A percentile compares a stretch with the other conserved stretches of the same genome.
phyloP scores from a whole-genome alignment of 2,888 invertebrate species.

The Hemithea aestivaria region DNA sequence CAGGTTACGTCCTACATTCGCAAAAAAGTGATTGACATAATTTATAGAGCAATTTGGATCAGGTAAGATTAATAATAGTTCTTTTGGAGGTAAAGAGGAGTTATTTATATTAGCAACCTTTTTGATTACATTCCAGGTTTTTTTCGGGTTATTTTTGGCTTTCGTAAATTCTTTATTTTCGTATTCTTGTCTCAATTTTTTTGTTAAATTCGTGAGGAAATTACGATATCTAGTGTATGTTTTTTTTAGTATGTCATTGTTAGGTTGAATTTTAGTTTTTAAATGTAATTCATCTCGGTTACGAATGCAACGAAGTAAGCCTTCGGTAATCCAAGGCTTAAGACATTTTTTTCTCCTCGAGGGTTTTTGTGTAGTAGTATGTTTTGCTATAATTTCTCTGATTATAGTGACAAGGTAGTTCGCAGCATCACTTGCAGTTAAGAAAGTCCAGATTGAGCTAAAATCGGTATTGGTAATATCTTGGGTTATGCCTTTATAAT shows the following conservation, averaged over 20 bases:
- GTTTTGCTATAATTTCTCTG: neutral
- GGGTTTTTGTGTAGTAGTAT: neutral
- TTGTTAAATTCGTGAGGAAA: conserved; percentile 24
- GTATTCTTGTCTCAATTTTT: conserved; percentile 19
- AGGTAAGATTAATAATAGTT: conserved; percentile 1
- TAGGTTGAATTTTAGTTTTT: too few species aligned
- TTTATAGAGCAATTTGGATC: neutral
- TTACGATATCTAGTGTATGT: conserved; percentile 26
- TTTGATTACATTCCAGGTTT: conserved; percentile 18
- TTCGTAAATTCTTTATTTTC: conserved; percentile 15
- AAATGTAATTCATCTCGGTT: conserved; percentile 20
- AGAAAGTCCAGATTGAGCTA: too few species aligned
- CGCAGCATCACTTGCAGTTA: neutral
- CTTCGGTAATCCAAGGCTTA: conserved; percentile 26
- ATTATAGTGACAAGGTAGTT: neutral
- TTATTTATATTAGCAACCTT: conserved; percentile 7
- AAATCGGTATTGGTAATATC: neutral
- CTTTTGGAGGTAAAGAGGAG: neutral
- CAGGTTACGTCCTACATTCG: conserved; percentile 5
- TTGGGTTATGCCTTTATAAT: neutral
- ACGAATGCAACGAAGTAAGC: conserved; percentile 24
- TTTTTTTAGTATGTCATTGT: conserved; percentile 10
- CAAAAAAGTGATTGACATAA: conserved; percentile 7
- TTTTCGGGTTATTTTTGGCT: conserved; percentile 11
- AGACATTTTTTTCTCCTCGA: conserved; percentile 9